Conservation (phyloP, 2,888 invertebrate species). For the Watsonalla cultraria region DNA sequence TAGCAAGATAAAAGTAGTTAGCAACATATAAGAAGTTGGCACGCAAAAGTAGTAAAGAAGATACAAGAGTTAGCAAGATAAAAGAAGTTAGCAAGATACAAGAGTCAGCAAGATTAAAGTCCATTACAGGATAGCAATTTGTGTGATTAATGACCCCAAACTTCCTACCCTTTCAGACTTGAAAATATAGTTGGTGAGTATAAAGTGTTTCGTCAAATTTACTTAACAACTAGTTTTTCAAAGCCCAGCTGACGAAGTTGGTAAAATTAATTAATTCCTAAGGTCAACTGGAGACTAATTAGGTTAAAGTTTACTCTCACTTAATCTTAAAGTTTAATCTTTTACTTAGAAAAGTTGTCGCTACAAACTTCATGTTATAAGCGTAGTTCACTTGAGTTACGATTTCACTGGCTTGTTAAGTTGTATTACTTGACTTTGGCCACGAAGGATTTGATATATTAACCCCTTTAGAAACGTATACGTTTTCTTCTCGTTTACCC, state of each 20-base stretch:
- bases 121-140: too few species aligned
- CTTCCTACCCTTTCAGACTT: neutral
- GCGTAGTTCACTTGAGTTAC: neutral
- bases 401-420: neutral
- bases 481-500: too few species aligned
- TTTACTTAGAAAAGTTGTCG: neutral
- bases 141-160: neutral
- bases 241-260: neutral
- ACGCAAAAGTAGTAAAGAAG: too few species aligned
- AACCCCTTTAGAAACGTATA: too few species aligned
- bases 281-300: neutral
- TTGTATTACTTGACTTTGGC: too few species aligned
- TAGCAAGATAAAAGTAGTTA: too few species aligned
- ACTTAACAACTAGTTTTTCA: neutral
- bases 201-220: neutral
- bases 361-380: neutral
- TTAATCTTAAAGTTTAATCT: neutral
- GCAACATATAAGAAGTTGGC: too few species aligned
- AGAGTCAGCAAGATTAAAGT: too few species aligned
- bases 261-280: neutral
- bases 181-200: neutral
- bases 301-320: neutral
- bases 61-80: too few species aligned
- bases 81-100: too few species aligned
- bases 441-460: too few species aligned